Percentiles rank a stretch among this genome's conserved stretches.
These are phyloP conservation scores for Orientallactaga bullata DNA, from an alignment of 2,113 vertebrate genomes.

Conservation along the genomic window DNA sequence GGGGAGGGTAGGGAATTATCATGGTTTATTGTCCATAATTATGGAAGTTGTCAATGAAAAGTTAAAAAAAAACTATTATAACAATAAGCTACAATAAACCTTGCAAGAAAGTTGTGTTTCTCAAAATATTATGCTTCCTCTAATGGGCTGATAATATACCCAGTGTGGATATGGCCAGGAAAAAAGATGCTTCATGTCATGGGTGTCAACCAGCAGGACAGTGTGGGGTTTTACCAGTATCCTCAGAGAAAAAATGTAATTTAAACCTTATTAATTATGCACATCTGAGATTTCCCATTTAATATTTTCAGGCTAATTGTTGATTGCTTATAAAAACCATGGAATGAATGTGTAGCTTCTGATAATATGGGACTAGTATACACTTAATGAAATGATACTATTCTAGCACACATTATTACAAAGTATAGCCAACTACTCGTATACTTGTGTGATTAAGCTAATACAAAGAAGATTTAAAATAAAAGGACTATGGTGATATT, in stretches of 20 bases:
- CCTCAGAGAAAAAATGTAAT: not conserved
- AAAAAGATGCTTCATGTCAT: not conserved
- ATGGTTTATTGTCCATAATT: no score
- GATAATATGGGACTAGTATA: not conserved
- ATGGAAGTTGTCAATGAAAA: no score
- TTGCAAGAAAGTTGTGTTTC: not conserved
- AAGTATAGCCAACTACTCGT: not conserved
- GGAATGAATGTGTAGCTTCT: not conserved
- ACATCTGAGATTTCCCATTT: not conserved
- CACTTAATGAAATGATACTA: not conserved
- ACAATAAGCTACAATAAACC: not conserved
- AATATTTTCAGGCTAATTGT: not conserved
- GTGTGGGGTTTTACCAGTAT: not conserved
- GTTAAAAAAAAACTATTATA: not conserved
- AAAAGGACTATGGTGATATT: not conserved
- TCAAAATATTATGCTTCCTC: not conserved
- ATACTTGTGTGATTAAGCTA: not conserved
- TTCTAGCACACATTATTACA: not conserved
- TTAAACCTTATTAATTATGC: not conserved
- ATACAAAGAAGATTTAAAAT: conserved; percentile 33
- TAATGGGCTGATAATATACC: no score
- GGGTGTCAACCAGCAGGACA: not conserved
- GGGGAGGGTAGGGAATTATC: no score
- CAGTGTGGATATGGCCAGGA: accelerated
- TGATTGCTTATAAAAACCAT: not conserved